Conservation (phyloP, 2,113 vertebrate species). For the Ia io region DNA sequence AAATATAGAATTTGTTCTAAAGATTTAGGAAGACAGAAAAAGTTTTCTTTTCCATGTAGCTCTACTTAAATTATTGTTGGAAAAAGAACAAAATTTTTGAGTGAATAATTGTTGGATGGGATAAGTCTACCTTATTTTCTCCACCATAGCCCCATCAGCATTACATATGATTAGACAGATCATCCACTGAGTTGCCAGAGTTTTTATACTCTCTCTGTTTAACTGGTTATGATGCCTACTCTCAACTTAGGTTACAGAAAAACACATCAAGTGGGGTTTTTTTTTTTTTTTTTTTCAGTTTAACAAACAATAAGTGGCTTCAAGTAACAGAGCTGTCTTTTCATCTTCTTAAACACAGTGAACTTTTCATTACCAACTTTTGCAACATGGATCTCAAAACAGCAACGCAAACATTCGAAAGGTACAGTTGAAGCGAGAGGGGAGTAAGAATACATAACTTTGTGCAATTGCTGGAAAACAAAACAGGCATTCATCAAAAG, state of each 20-base stretch:
- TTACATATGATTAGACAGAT: not conserved
- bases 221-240: not conserved
- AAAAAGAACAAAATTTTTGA: conserved; percentile 9
- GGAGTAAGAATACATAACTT: conserved; percentile 60
- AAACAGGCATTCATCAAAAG: conserved; percentile 5
- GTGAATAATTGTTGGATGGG: not conserved
- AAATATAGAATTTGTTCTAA: conserved; percentile 15
- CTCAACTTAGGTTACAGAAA: not conserved
- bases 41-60: not conserved
- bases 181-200: not conserved
- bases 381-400: conserved; percentile 12
- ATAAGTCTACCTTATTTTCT: not conserved
- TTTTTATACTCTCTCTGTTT: not conserved
- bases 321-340: not conserved
- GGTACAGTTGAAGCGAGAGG: not conserved
- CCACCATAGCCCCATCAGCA: not conserved
- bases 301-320: conserved; percentile 25
- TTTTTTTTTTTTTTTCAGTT: not conserved
- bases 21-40: conserved; percentile 11
- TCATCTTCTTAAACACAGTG: not conserved
- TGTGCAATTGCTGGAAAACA: conserved; percentile 35
- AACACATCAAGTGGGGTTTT: conserved; percentile 6
- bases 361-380: not conserved
- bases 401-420: not conserved
- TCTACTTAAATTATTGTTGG: conserved; percentile 5